Evolutionary conservation across 2,888 invertebrate genomes (phyloP), one percentile per base, ranked within the genome.

Genomic region (Eudemis profundana): DNA sequence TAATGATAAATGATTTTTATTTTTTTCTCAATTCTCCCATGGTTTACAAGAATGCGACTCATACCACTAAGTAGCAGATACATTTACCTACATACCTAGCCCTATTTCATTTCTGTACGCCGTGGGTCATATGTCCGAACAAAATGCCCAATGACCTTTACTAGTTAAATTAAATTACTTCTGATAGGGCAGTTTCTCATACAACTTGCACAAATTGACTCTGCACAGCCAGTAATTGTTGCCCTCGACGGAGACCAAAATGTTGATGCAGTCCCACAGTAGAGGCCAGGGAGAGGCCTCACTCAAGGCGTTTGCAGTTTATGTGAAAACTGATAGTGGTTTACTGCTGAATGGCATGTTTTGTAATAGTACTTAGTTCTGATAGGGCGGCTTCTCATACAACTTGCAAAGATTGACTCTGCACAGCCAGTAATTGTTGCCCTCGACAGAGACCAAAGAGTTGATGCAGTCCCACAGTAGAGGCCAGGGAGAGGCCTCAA

Each of bases 141-240:
- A n/a, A n/a, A n/a, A n/a, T n/a, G n/a, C n/a, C n/a, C n/a, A n/a
- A n/a, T n/a, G n/a, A n/a, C n/a, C n/a, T n/a, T n/a, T n/a, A n/a
- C n/a, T n/a, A n/a, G n/a, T n/a, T n/a, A n/a, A n/a, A n/a, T n/a
- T n/a, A n/a, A n/a, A n/a, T 83, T 42, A 92, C 92, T 81, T 89
- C 42, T 83, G 78, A 78, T 89, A 91, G 0, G 90, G 90, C 66
- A 92, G 62, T 47, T 78, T 87, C 70, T 90, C 89, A 69, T 92
- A 92, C 36, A 91, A 69, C 69, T 79, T 82, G 51, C 89, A 90
- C 4, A 86, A 72, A 70, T 91, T 89, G 71, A 97, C 96, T 90
- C 96, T 96, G 50, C 97, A 96, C 54, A 98, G 90, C 96, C 97
- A 98, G 84, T 98, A 98, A 0, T 95, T 94, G 83, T 97, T 97